These are phyloP conservation scores for Karalla daura DNA, from an alignment of 2,797 vertebrate species.

Conservation along the genomic window DNA sequence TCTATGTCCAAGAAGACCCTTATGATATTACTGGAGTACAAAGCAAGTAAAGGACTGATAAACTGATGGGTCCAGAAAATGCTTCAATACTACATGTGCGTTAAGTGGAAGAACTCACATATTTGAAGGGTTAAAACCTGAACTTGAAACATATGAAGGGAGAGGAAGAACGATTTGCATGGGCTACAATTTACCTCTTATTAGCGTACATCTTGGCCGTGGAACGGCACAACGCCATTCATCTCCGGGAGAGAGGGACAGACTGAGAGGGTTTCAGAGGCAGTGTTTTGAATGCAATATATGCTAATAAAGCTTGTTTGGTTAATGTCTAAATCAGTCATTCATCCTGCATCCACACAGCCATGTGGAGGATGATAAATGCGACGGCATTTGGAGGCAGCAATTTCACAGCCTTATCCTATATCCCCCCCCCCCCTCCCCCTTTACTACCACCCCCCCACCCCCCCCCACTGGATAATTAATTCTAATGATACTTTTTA, in stretches of 20 bases:
- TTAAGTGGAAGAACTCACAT: slow-evolving; percentile 3
- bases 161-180: slow-evolving; percentile 2
- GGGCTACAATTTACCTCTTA: slow-evolving; percentile 17
- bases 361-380: slow-evolving; percentile 62
- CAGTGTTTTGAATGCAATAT: slow-evolving; percentile 51
- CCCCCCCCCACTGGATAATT: no score
- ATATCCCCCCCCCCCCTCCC: no score
- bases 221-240: slow-evolving; percentile 30
- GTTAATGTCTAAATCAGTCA: slow-evolving; percentile 63
- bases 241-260: slow-evolving; percentile 32
- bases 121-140: slow-evolving; percentile 14
- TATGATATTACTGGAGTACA: no score
- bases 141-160: slow-evolving; percentile 20
- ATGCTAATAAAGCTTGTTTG: slow-evolving; percentile 59
- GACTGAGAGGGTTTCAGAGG: slow-evolving; percentile 25
- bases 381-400: slow-evolving; percentile 58
- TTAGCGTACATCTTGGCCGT: slow-evolving; percentile 24
- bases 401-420: slow-evolving; percentile 73
- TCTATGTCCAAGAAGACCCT: no score
- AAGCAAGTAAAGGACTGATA: no score
- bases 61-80: background rate
- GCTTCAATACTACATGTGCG: background rate
- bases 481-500: slow-evolving; percentile 80
- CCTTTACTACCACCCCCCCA: no score
- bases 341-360: slow-evolving; percentile 51